Evolutionary conservation across 2,113 vertebrate species (phyloP).

Genomic region (Chlamydotis undulata): DNA sequence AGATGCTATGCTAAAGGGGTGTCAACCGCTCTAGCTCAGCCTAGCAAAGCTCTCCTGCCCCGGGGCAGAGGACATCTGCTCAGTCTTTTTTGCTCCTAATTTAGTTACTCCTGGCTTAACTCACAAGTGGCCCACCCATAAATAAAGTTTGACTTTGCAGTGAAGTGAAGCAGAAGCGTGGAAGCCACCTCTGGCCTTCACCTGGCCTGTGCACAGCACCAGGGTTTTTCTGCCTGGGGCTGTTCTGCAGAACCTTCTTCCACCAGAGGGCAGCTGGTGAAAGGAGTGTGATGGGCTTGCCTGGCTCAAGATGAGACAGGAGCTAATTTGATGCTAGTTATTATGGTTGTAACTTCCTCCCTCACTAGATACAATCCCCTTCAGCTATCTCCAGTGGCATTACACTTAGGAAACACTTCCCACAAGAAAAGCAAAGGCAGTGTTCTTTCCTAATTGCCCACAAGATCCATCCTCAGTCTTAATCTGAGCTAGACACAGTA

Average conservation of each 20-base stretch:
- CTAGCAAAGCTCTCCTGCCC: neutral
- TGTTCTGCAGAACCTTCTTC: neutral
- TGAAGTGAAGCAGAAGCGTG: neutral
- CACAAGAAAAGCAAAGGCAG: neutral
- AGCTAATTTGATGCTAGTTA: conserved; percentile 30
- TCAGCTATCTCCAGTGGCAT: neutral
- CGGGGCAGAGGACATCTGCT: neutral
- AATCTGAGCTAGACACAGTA: neutral
- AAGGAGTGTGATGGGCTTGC: neutral
- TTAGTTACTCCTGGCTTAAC: neutral
- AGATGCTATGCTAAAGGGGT: neutral
- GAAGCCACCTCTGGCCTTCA: neutral
- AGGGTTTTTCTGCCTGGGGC: neutral
- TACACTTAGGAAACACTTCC: neutral
- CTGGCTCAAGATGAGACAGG: neutral
- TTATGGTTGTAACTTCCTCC: conserved; percentile 20
- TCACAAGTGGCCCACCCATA: neutral
- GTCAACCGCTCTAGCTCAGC: neutral
- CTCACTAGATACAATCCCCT: neutral
- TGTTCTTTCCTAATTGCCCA: neutral
- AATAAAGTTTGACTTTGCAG: neutral
- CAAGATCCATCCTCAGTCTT: neutral
- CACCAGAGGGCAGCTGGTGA: conserved; percentile 31
- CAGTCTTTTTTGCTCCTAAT: neutral
- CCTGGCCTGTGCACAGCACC: neutral